Conservation (phyloP, 2,888 invertebrate species). For the Eilema caniola region DNA sequence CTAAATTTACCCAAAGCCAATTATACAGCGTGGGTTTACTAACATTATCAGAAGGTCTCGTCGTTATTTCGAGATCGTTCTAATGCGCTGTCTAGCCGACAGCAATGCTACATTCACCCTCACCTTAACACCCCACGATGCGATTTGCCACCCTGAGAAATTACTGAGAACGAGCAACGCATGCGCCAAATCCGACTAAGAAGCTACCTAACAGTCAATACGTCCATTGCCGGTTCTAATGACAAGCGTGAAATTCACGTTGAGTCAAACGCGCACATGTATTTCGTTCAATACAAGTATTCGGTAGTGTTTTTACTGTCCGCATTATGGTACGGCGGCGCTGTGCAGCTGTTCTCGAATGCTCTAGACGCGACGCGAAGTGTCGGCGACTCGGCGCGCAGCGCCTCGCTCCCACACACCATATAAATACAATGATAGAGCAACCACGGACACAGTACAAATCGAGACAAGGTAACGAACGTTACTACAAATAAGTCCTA, state of each 20-base stretch:
- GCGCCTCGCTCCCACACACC: constrained; percentile 59
- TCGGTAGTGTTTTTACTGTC: constrained; percentile 27
- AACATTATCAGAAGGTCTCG: constrained; percentile 21
- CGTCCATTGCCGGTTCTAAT: constrained; percentile 40
- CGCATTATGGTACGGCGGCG: constrained; percentile 28
- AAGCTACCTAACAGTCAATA: constrained; percentile 6
- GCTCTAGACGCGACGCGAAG: constrained; percentile 66
- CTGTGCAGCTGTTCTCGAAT: constrained; percentile 52
- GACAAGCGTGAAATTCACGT: constrained; percentile 28
- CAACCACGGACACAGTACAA: constrained; percentile 72
- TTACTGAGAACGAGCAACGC: constrained; percentile 42
- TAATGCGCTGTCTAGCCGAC: constrained; percentile 11
- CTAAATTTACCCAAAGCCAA: constrained; percentile 12
- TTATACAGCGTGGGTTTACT: constrained; percentile 26
- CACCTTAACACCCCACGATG: constrained; percentile 25
- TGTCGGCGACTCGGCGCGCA: constrained; percentile 51
- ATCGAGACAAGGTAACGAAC: constrained; percentile 64
- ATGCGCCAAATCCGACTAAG: constrained; percentile 15
- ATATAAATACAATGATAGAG: constrained; percentile 73
- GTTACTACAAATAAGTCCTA: constrained; percentile 55
- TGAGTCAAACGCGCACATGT: constrained; percentile 38
- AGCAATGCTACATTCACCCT: constrained; percentile 1
- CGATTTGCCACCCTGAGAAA: constrained; percentile 39
- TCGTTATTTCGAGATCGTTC: constrained; percentile 22
- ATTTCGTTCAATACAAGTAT: constrained; percentile 21